Base-by-base conservation (phyloP, 2,797 vertebrate genomes). In the Schizopygopsis malacanthus region DNA sequence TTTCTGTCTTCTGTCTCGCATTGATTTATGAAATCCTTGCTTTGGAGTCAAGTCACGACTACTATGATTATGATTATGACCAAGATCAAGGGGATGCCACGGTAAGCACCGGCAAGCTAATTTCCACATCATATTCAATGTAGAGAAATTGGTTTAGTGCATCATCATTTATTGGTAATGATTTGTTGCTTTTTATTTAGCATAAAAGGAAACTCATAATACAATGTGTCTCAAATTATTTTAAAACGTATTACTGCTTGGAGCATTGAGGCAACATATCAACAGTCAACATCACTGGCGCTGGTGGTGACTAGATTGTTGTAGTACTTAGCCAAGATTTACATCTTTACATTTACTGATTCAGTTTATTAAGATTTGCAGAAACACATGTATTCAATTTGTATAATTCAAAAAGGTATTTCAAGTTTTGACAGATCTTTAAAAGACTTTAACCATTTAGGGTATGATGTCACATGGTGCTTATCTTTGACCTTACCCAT, bases 11-110 rank as follows among this genome's bases (percentile, higher is more conserved):
- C 4, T 95, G 93, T 88, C 90, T 91, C n/a, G 88, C 89, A 65
- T 88, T 95, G 4, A 88, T 95, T 75, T 93, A 93, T 91, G 83
- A 89, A 79, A 95, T 93, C 91, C 91, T 95, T 87, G 97, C 97
- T 93, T 96, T 94, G 87, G 95, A 97, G 90, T 94, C 96, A 86
- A 95, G 94, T 87, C 95, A 93, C 88, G 97, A 96, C 65, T 96
- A 96, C 88, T 93, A 96, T 83, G 97, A 98, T 90, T 93, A 96
- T 83, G 97, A 98, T 90, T 91, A 95, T 88, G 96, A 97, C 89
- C 94, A 94, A 88, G 96, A 97, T 77, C 92, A 93, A 90, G 95
- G 89, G 88, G 96, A 97, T 92, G 92, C 93, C 41, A 95, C 96
- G 97, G 97, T 98, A 92, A 95, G 96, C 20, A 63, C 56, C 45